Evolutionary conservation across 2,113 vertebrate genomes (phyloP), one percentile per base, ranked within the genome.

Genomic region (Cercocebus atys): DNA sequence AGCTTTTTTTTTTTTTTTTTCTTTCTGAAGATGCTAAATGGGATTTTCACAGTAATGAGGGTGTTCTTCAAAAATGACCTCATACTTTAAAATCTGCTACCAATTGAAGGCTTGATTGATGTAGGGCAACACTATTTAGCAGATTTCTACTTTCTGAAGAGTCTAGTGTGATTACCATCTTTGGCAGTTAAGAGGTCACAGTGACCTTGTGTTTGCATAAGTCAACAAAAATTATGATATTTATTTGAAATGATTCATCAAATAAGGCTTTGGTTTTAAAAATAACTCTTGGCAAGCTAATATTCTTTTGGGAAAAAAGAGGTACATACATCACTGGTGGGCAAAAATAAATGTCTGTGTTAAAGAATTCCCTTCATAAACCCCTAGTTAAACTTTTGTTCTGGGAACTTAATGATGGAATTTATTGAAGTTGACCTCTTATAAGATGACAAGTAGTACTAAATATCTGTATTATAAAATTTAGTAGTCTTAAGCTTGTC

Each of bases 101-200:
- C 79, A 97, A 75, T 94, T 93, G 97, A 95, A 93, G 12, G 12
- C 12, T 88, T 96, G 85, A 93, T 78, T 87, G 85, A 93, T 96
- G 52, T 47, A 93, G 55, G 68, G 50, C 45, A 96, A 82, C 25
- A 90, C 25, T 40, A 45, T 95, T 88, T 96, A 96, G 90, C 59
- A 88, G 27, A 86, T 88, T 88, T 59, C 40, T 94, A n/a, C 38
- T 91, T 93, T 93, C 78, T 93, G 38, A 93, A 94, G 81, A 59
- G 14, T 81, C 5, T 81, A 32, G 14, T 64, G 11, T 86, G 90
- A 90, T 6, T 85, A 75, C n/a, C 35, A 79, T 23, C 66, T 57
- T 90, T 79, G 50, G 8, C 27, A 57, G n/a, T 86, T 92, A 96
- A 86, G 47, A 92, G 45, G 66, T 84, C 73, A 90, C 6, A 64